phyloP scores from a whole-genome alignment of 30 jellyfish, hydroid and myxozoan species.

The Rhopilema esculentum region DNA sequence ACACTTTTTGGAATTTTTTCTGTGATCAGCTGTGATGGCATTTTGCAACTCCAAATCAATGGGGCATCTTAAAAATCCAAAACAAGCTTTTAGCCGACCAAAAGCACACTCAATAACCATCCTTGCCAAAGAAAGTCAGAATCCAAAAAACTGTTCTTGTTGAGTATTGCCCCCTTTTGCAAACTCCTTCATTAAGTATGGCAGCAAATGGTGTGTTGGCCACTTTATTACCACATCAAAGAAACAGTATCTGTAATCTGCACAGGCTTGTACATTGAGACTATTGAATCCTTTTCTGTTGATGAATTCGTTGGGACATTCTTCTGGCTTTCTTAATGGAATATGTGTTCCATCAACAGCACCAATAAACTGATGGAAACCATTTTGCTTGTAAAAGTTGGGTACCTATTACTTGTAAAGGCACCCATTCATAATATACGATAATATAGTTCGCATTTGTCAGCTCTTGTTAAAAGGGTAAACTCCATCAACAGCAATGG shows the following conservation, averaged over 20 bases:
- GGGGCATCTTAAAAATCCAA: constrained; percentile 12
- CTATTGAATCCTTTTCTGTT: constrained; percentile 44
- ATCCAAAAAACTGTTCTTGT: constrained; percentile 40
- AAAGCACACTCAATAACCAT: constrained; percentile 55
- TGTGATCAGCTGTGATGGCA: neutral
- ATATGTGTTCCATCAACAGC: constrained; percentile 63
- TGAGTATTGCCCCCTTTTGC: constrained; percentile 37
- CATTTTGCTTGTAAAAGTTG: constrained; percentile 21
- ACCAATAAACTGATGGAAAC: constrained; percentile 68
- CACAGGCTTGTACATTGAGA: constrained; percentile 60
- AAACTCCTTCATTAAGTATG: constrained; percentile 40
- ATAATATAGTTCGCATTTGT: too few relatives aligned
- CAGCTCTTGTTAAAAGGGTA: too few relatives aligned
- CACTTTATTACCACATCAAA: constrained; percentile 30
- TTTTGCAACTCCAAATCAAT: neutral
- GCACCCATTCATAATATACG: too few relatives aligned
- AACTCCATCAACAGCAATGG: too few relatives aligned
- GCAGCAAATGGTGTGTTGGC: constrained; percentile 55
- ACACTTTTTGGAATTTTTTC: neutral
- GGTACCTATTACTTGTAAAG: neutral
- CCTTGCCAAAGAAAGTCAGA: constrained; percentile 13
- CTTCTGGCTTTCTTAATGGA: constrained; percentile 29
- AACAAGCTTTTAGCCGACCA: constrained; percentile 35
- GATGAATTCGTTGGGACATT: constrained; percentile 21
- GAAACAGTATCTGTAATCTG: constrained; percentile 21